A percentile compares a stretch with the other conserved stretches of the same genome.
These are phyloP conservation scores for Brachionus asplanchnoidis DNA, from an alignment of 1,140 invertebrate species.

Conservation along the genomic window DNA sequence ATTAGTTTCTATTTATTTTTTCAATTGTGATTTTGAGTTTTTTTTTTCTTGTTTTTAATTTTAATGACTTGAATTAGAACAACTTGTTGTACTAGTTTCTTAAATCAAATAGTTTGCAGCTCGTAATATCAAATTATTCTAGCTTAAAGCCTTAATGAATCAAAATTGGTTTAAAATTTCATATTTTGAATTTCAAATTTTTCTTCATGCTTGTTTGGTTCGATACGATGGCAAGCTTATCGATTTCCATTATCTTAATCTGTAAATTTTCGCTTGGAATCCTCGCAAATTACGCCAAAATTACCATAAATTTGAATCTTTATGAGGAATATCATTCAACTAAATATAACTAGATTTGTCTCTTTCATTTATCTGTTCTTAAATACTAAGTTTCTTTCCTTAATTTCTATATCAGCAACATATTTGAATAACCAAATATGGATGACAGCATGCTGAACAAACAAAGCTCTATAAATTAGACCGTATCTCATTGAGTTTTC, in stretches of 20 bases:
- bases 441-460: neutral
- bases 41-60: neutral
- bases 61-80: constrained; percentile 1
- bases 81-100: neutral
- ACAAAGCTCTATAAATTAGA: neutral
- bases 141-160: neutral
- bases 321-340: constrained; percentile 33
- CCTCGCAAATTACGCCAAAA: constrained; percentile 6
- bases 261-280: constrained; percentile 36
- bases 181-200: constrained; percentile 37
- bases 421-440: neutral
- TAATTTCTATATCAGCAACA: neutral
- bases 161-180: constrained; percentile 10
- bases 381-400: neutral
- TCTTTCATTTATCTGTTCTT: neutral
- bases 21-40: neutral
- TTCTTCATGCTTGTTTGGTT: constrained; percentile 10
- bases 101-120: constrained; percentile 8
- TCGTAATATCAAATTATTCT: constrained; percentile 31
- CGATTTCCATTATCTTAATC: constrained; percentile 2
- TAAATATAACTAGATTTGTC: constrained; percentile 35
- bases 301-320: constrained; percentile 40
- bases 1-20: constrained; percentile 9
- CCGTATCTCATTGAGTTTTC: neutral
- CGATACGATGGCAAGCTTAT: neutral